These are phyloP conservation scores for Drosophila kanapiae DNA, from an alignment of 1,140 invertebrate species.

Conservation along the genomic window DNA sequence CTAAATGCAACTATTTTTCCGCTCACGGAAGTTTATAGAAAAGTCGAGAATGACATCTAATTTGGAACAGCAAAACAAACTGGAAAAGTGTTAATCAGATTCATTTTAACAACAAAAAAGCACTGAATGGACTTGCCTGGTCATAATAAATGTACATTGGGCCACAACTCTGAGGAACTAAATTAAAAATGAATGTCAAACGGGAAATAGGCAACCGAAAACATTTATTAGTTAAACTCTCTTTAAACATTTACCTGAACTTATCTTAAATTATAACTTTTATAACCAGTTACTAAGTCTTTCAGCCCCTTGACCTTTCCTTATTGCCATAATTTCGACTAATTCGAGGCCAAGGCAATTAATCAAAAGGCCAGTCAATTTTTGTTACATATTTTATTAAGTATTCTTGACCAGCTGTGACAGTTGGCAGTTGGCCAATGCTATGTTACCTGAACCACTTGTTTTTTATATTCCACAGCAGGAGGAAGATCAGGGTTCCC, in stretches of 20 bases:
- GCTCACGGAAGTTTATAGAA: not conserved
- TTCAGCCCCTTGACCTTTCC: slow-evolving; percentile 4
- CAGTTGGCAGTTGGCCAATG: slow-evolving; percentile 53
- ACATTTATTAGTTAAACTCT: not conserved
- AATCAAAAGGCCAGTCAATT: slow-evolving; percentile 6
- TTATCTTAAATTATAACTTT: not conserved
- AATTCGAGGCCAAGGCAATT: slow-evolving; percentile 7
- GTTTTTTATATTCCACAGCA: slow-evolving; percentile 45
- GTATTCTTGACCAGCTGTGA: slow-evolving; percentile 35
- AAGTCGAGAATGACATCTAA: not conserved
- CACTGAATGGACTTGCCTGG: not conserved
- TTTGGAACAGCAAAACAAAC: not conserved
- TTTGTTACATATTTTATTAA: slow-evolving; percentile 10
- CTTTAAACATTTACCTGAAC: not conserved
- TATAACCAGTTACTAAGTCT: not conserved
- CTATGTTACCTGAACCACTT: slow-evolving; percentile 23
- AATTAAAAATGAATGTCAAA: no score
- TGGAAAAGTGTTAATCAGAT: not conserved
- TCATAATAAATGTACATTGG: not conserved
- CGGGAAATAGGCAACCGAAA: not conserved
- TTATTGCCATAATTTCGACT: slow-evolving; percentile 7
- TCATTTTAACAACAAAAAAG: not conserved
- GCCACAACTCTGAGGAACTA: no score
- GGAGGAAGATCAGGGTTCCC: slow-evolving; percentile 73
- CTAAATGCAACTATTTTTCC: not conserved